Percentiles rank a stretch among this genome's conserved stretches.
Evolutionary conservation across 2,113 vertebrate genomes (phyloP).

Genomic region (Lepus timidus): DNA sequence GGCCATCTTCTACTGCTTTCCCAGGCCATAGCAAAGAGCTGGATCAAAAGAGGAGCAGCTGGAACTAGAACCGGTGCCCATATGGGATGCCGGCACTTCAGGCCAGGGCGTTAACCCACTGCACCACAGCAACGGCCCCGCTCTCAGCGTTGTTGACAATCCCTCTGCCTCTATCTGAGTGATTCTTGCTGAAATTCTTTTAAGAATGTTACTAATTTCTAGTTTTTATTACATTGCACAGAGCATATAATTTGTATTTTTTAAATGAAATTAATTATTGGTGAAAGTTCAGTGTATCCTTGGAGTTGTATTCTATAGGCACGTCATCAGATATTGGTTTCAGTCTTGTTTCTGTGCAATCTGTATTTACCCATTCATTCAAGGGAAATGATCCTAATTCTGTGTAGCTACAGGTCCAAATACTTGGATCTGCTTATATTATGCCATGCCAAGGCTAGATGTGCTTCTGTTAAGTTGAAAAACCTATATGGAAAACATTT

Average conservation of each 20-base stretch:
- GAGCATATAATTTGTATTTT: not conserved
- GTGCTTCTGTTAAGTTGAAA: not conserved
- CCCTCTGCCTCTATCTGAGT: too few species aligned
- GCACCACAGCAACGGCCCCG: too few species aligned
- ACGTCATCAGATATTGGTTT: not conserved
- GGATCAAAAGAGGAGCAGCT: too few species aligned
- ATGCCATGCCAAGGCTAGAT: not conserved
- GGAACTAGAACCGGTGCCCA: too few species aligned
- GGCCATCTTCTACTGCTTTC: too few species aligned
- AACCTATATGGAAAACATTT: not conserved
- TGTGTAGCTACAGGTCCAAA: not conserved
- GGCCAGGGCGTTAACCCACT: too few species aligned
- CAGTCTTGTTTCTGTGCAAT: not conserved
- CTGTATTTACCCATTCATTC: not conserved
- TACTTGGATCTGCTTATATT: not conserved
- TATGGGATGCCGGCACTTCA: too few species aligned
- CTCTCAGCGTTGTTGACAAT: too few species aligned
- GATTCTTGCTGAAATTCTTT: not conserved
- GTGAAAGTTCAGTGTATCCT: not conserved
- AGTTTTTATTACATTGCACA: slow-evolving; percentile 11
- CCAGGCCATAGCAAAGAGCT: too few species aligned
- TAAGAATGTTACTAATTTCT: slow-evolving; percentile 41
- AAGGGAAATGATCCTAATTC: slow-evolving; percentile 8
- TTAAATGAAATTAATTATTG: slow-evolving; percentile 9
- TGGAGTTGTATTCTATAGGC: not conserved